phyloP scores from a whole-genome alignment of 2,113 vertebrate genomes.

The Malurus melanocephalus region DNA sequence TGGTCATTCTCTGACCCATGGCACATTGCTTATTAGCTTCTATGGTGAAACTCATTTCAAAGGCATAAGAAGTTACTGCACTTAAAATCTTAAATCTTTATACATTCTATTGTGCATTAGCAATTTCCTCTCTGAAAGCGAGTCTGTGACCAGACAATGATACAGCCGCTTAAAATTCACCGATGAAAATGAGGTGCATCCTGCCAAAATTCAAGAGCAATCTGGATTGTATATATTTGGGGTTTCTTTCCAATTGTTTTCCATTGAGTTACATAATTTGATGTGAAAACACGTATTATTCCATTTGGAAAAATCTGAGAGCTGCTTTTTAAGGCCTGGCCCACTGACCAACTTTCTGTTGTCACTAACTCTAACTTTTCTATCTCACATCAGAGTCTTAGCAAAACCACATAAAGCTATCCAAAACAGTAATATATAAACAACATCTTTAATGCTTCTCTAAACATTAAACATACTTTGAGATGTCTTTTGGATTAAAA shows the following conservation, averaged over 20 bases:
- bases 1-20: background rate
- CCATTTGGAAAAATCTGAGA: background rate
- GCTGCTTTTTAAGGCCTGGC: background rate
- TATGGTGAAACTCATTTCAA: background rate
- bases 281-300: background rate
- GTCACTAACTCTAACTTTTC: background rate
- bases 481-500: background rate
- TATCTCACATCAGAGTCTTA: background rate
- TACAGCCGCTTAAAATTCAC: background rate
- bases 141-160: background rate
- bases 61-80: background rate
- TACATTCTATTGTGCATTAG: background rate
- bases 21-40: background rate
- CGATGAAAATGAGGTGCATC: background rate
- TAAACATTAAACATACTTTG: background rate
- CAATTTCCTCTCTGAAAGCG: background rate
- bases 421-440: background rate
- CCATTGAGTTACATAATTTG: accelerated
- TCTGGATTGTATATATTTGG: background rate
- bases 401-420: background rate
- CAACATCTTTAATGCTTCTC: background rate
- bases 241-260: background rate
- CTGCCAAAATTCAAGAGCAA: background rate
- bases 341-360: background rate
- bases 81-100: background rate